These are phyloP conservation scores for Clarias gariepinus DNA, from an alignment of 2,113 vertebrate species.

Conservation along the genomic window DNA sequence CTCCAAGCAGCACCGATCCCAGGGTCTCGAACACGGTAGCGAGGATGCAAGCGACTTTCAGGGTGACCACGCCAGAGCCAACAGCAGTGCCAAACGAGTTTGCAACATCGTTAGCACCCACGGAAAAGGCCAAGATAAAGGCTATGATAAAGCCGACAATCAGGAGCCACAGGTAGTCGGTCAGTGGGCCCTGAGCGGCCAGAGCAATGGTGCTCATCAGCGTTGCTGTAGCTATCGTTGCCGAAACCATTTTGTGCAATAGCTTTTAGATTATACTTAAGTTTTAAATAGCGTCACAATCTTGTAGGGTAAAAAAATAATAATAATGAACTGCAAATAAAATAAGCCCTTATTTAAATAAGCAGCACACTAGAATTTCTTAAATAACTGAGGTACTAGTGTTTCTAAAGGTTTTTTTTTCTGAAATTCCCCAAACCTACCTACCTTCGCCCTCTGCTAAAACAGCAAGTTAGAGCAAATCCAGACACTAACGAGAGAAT, in stretches of 20 bases:
- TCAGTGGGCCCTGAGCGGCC: not conserved
- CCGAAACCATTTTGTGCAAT: constrained; percentile 66
- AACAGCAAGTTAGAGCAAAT: constrained; percentile 60
- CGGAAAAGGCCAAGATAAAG: constrained; percentile 93
- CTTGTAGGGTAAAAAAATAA: constrained; percentile 67
- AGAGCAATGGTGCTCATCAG: constrained; percentile 44
- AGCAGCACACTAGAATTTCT: constrained; percentile 61
- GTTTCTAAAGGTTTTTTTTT: constrained; percentile 61
- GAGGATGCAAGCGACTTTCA: constrained; percentile 88
- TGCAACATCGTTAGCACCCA: constrained; percentile 96
- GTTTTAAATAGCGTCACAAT: constrained; percentile 65
- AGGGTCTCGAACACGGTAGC: constrained; percentile 92
- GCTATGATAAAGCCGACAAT: constrained; percentile 92
- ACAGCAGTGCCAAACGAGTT: constrained; percentile 97
- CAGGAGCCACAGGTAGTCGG: constrained; percentile 82
- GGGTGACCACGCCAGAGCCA: constrained; percentile 92
- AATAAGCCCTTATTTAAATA: constrained; percentile 51
- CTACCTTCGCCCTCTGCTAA: constrained; percentile 69
- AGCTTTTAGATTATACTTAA: constrained; percentile 51
- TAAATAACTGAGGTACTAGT: constrained; percentile 73
- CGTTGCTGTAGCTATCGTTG: constrained; percentile 59
- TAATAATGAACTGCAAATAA: constrained; percentile 45
- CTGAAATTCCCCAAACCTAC: constrained; percentile 56
- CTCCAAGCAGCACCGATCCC: constrained; percentile 90
- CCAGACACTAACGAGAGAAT: constrained; percentile 56